phyloP scores from a whole-genome alignment of 1,140 invertebrate species.

The Pentalonia nigronervosa region DNA sequence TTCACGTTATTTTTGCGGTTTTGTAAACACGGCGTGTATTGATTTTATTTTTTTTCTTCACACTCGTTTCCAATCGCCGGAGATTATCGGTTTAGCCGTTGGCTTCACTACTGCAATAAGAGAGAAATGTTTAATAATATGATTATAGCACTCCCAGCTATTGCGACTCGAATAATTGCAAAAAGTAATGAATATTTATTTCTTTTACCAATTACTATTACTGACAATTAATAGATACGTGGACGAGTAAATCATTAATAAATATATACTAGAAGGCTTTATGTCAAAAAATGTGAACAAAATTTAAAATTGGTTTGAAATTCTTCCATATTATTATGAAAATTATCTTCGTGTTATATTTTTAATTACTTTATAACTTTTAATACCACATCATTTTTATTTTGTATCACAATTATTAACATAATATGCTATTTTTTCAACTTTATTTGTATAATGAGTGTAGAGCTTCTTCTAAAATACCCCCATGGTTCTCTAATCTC shows the following conservation, averaged over 20 bases:
- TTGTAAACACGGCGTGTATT: background rate
- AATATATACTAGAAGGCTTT: background rate
- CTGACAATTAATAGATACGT: no score
- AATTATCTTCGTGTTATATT: background rate
- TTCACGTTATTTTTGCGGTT: background rate
- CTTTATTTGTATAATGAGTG: background rate
- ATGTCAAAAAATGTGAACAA: background rate
- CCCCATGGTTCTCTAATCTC: no score
- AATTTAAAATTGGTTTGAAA: background rate
- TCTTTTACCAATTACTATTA: background rate
- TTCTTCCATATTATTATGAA: background rate
- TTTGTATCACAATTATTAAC: background rate
- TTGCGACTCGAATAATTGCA: background rate
- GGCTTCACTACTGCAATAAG: background rate
- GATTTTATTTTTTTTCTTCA: constrained; percentile 1
- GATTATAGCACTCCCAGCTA: background rate
- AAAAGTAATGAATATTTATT: background rate
- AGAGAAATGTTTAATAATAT: background rate
- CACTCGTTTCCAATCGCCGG: background rate
- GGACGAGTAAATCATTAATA: no score
- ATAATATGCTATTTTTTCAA: background rate
- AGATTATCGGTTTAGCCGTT: background rate
- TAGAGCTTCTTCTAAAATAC: no score
- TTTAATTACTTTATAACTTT: background rate
- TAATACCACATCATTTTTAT: background rate